Evolutionary conservation across 2,113 vertebrate species (phyloP).

Genomic region (Grallaria varia): DNA sequence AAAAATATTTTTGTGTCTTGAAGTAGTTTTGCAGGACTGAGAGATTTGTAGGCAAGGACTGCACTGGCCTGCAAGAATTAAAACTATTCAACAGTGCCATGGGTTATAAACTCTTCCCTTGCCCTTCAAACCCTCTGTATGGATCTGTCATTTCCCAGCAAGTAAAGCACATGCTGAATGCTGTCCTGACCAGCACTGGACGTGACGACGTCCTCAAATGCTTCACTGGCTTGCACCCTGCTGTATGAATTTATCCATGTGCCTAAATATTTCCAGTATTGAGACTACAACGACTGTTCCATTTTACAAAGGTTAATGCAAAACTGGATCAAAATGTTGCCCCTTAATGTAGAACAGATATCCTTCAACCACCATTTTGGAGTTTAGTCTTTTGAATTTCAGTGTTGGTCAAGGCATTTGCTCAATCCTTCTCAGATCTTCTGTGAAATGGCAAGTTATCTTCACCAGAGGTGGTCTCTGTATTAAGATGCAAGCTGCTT

Average conservation of each 20-base stretch:
- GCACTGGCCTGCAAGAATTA: not conserved
- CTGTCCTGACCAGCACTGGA: not conserved
- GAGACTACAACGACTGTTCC: not conserved
- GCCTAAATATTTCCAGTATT: not conserved
- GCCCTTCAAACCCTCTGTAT: not conserved
- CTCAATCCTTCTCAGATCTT: not conserved
- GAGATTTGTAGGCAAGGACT: not conserved
- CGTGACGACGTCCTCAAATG: not conserved
- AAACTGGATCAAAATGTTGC: not conserved
- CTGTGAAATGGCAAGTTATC: not conserved
- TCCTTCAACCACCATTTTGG: not conserved
- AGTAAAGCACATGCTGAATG: not conserved
- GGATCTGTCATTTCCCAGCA: not conserved
- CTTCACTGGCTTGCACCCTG: not conserved
- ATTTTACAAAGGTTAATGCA: not conserved
- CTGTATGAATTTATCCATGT: not conserved
- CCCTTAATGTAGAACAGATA: not conserved
- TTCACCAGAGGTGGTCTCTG: not conserved
- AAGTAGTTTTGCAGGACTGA: not conserved
- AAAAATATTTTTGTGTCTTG: not conserved
- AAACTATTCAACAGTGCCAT: not conserved
- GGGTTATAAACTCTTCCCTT: not conserved
- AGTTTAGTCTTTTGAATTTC: not conserved
- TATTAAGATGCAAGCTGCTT: slow-evolving; percentile 21
- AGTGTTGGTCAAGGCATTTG: not conserved